Evolutionary conservation across 1,140 invertebrate genomes (phyloP).

Genomic region (Pseudomyrmex dendroicus): DNA sequence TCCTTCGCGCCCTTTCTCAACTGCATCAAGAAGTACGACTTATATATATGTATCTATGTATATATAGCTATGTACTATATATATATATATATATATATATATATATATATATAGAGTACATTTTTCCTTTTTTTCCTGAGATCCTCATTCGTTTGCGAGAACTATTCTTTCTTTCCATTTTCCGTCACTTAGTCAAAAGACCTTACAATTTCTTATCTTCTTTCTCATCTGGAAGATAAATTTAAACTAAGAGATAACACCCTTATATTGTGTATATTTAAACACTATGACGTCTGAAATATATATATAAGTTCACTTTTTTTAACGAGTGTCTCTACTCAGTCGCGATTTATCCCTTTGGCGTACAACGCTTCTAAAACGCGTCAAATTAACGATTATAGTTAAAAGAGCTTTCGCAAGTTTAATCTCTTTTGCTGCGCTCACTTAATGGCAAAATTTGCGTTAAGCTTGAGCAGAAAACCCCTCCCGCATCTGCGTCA

Average conservation of each 20-base stretch:
- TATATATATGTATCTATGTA: neutral
- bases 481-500: neutral
- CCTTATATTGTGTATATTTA: neutral
- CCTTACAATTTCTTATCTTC: slow-evolving; percentile 3
- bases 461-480: neutral
- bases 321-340: neutral
- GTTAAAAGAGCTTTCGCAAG: slow-evolving; percentile 29
- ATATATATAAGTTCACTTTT: slow-evolving; percentile 4
- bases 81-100: neutral
- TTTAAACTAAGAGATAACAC: slow-evolving; percentile 27
- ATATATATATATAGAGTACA: slow-evolving; percentile 6
- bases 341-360: neutral
- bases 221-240: slow-evolving; percentile 23
- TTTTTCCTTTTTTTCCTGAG: slow-evolving; percentile 26
- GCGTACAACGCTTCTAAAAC: neutral
- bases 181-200: slow-evolving; percentile 47
- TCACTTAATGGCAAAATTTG: slow-evolving; percentile 27
- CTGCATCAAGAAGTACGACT: slow-evolving; percentile 27
- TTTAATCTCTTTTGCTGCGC: slow-evolving; percentile 23
- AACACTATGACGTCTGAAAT: slow-evolving; percentile 28
- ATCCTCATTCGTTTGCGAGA: slow-evolving; percentile 34
- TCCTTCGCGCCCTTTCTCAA: slow-evolving; percentile 49
- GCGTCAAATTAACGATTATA: slow-evolving; percentile 29
- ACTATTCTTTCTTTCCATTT: slow-evolving; percentile 31
- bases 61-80: neutral